Conservation (phyloP, 1,140 invertebrate genomes). For the Penaeus japonicus region DNA sequence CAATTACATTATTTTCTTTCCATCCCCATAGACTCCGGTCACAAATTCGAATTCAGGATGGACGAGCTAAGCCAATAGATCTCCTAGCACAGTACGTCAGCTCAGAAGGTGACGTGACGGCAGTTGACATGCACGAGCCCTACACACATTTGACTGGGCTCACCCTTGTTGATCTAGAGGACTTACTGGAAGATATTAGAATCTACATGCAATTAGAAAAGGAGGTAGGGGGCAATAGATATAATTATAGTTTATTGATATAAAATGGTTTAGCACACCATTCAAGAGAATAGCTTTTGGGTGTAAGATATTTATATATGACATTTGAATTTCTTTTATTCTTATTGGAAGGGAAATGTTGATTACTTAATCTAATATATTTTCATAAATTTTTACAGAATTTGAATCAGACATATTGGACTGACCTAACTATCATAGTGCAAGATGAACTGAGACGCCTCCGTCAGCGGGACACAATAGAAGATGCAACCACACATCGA, state of each 20-base stretch:
- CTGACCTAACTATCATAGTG: slow-evolving; percentile 95
- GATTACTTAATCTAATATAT: neutral
- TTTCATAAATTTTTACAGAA: slow-evolving; percentile 64
- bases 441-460: slow-evolving; percentile 93
- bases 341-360: neutral
- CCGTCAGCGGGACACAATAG: slow-evolving; percentile 72
- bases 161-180: slow-evolving; percentile 92
- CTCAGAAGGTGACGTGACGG: slow-evolving; percentile 88
- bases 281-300: neutral
- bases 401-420: slow-evolving; percentile 94
- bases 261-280: neutral
- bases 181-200: slow-evolving; percentile 96
- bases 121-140: slow-evolving; percentile 97
- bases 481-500: slow-evolving; percentile 69
- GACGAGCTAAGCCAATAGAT: slow-evolving; percentile 97
- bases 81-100: slow-evolving; percentile 95
- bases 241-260: neutral
- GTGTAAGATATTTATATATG: too few relatives aligned
- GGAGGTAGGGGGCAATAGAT: slow-evolving; percentile 16
- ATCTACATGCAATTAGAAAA: slow-evolving; percentile 69
- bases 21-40: slow-evolving; percentile 77
- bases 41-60: slow-evolving; percentile 94
- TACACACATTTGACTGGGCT: slow-evolving; percentile 95
- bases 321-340: neutral
- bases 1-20: slow-evolving; percentile 61